Evolutionary conservation across 2,797 vertebrate species (phyloP).

Genomic region (Chiroxiphia lanceolata): DNA sequence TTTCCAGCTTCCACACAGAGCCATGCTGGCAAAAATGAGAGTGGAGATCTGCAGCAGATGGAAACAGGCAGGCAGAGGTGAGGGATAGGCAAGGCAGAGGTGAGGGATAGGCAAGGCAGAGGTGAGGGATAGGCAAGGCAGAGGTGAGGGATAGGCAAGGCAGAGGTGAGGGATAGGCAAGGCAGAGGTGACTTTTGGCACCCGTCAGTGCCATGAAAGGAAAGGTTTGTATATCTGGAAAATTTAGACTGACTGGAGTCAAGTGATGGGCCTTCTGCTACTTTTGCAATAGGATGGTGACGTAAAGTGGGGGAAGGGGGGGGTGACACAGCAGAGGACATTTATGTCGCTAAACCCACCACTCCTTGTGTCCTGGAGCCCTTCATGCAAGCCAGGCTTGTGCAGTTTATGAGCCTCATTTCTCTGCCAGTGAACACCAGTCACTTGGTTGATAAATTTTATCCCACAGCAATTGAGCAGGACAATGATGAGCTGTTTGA

Average conservation of each 20-base stretch:
- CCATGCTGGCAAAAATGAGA: background rate
- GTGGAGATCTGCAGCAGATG: background rate
- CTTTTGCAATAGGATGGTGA: background rate
- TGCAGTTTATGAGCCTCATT: background rate
- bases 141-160: background rate
- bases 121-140: background rate
- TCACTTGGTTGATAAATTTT: background rate
- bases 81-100: background rate
- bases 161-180: background rate
- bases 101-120: background rate
- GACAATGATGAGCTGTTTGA: background rate
- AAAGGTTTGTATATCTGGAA: background rate
- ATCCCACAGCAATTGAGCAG: background rate
- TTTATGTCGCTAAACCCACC: background rate
- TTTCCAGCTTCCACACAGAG: background rate
- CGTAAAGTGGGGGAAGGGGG: background rate
- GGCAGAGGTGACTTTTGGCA: background rate
- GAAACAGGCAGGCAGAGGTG: background rate
- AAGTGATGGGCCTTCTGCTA: background rate
- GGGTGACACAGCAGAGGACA: background rate
- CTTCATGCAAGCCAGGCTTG: accelerated
- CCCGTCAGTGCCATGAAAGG: background rate
- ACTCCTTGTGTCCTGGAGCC: background rate
- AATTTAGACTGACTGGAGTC: too few species aligned
- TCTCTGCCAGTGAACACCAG: background rate